Evolutionary conservation across 2,797 vertebrate genomes (phyloP).

Genomic region (Synanceia verrucosa): DNA sequence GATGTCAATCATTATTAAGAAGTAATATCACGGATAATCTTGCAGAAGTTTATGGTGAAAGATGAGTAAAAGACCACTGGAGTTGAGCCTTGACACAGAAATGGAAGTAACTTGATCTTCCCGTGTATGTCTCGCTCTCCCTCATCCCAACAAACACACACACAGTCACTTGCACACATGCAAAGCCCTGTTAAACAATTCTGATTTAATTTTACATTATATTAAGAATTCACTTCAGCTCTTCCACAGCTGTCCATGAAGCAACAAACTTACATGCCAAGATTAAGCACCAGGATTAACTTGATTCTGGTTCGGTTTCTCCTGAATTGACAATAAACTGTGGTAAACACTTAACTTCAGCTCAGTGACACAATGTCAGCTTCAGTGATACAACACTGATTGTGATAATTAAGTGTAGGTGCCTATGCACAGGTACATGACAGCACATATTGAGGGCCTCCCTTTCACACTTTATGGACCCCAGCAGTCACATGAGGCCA

Average conservation of each 20-base stretch:
- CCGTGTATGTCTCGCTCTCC: conserved; percentile 19
- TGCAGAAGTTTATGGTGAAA: conserved; percentile 52
- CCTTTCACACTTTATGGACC: background rate
- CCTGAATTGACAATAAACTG: background rate
- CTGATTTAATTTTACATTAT: conserved; percentile 41
- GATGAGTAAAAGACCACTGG: conserved; percentile 64
- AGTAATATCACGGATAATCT: conserved; percentile 64
- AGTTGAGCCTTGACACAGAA: conserved; percentile 67
- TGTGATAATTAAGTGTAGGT: background rate
- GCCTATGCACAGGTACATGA: background rate
- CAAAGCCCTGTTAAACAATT: conserved; percentile 43
- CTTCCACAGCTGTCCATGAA: conserved; percentile 34
- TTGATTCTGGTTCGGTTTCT: conserved; percentile 8
- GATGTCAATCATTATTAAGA: conserved; percentile 64
- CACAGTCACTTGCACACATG: conserved; percentile 34
- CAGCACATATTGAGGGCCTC: background rate
- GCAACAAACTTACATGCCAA: background rate
- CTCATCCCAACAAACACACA: conserved; percentile 43
- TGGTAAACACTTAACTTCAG: background rate
- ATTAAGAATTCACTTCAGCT: conserved; percentile 35
- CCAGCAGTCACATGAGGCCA: conserved; percentile 21
- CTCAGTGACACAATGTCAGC: too few relatives aligned
- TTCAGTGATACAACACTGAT: background rate
- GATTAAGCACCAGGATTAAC: conserved; percentile 2
- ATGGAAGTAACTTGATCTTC: conserved; percentile 70